Conservation (phyloP, 1,140 invertebrate genomes). For the Trichonephila inaurata region DNA sequence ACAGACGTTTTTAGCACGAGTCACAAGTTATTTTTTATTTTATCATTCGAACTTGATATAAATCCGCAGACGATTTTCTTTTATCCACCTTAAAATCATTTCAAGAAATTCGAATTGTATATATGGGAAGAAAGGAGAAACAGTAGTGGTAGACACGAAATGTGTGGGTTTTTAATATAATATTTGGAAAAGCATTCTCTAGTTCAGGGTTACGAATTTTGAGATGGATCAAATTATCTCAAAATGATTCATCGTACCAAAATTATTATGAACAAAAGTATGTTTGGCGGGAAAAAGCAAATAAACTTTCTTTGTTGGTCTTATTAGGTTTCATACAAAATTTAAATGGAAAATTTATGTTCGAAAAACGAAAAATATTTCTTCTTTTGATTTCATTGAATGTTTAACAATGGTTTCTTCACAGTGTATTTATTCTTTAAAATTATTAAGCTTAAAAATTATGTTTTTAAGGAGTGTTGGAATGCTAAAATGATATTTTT, state of each 20-base stretch:
- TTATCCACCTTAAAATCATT: conserved; percentile 1
- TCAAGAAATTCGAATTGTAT: not conserved
- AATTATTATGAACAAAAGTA: not conserved
- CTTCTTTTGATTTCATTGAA: no score
- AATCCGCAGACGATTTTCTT: not conserved
- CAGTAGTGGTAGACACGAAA: not conserved
- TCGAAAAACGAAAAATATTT: no score
- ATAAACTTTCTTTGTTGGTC: no score
- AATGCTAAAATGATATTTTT: no score
- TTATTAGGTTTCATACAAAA: no score
- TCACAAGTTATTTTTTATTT: not conserved
- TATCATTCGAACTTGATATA: conserved; percentile 4
- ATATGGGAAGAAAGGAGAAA: not conserved
- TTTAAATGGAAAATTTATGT: no score
- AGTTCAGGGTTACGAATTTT: not conserved
- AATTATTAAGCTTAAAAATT: no score
- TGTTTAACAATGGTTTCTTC: no score
- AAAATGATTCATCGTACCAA: not conserved
- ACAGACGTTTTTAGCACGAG: not conserved
- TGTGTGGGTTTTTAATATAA: conserved; percentile 14
- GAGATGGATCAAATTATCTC: not conserved
- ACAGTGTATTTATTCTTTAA: no score
- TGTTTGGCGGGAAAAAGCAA: no score
- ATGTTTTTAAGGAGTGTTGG: no score
- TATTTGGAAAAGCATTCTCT: not conserved